Evolutionary conservation across 1,140 invertebrate genomes (phyloP).

Genomic region (Pantala flavescens): DNA sequence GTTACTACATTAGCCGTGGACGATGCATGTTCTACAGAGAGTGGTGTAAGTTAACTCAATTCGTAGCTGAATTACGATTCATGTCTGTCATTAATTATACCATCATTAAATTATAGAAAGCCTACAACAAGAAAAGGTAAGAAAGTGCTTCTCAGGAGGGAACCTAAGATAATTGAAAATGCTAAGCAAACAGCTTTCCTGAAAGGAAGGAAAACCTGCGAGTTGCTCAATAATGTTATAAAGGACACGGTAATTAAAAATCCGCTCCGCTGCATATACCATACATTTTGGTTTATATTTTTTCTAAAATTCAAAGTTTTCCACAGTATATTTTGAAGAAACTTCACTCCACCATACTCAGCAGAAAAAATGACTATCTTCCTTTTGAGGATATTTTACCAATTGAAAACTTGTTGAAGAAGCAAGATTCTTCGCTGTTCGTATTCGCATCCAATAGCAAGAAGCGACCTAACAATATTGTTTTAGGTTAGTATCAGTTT

Average conservation of each 20-base stretch:
- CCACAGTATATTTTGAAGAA: slow-evolving; percentile 71
- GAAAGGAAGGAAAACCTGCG: slow-evolving; percentile 73
- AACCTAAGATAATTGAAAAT: slow-evolving; percentile 83
- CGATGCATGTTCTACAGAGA: slow-evolving; percentile 31
- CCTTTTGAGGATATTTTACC: slow-evolving; percentile 75
- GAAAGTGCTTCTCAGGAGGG: slow-evolving; percentile 63
- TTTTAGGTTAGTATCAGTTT: slow-evolving; percentile 52
- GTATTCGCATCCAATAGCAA: slow-evolving; percentile 84
- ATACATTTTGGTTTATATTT: slow-evolving; percentile 14
- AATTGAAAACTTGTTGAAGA: slow-evolving; percentile 75
- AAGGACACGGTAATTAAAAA: slow-evolving; percentile 69
- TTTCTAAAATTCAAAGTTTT: slow-evolving; percentile 25
- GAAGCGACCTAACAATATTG: slow-evolving; percentile 87
- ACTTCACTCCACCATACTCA: slow-evolving; percentile 64
- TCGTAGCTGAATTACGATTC: slow-evolving; percentile 12
- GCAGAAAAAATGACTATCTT: slow-evolving; percentile 70
- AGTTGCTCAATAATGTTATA: slow-evolving; percentile 58
- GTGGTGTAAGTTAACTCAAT: slow-evolving; percentile 32
- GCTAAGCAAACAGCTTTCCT: slow-evolving; percentile 75
- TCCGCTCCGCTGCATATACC: slow-evolving; percentile 16
- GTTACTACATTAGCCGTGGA: too few relatives aligned
- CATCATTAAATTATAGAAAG: slow-evolving; percentile 51
- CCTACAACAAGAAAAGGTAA: slow-evolving; percentile 83
- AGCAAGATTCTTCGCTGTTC: slow-evolving; percentile 82
- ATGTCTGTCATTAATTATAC: not conserved